Percentiles rank a stretch among this genome's conserved stretches.
These are phyloP conservation scores for Lytechinus pictus DNA, from an alignment of 35 echinoderm and acorn worm genomes.

Conservation along the genomic window DNA sequence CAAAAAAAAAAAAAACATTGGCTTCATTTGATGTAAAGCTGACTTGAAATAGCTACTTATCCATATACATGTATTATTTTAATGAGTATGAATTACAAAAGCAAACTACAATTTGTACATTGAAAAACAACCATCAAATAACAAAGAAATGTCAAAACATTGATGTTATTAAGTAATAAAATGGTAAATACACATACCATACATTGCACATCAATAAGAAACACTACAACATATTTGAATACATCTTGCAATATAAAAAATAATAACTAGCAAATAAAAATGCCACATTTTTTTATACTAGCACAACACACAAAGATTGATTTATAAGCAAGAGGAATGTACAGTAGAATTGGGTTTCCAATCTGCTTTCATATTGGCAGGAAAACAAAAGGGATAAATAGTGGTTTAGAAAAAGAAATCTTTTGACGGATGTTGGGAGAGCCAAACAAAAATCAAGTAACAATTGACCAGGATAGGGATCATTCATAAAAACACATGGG, in stretches of 20 bases:
- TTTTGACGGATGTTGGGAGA: no score
- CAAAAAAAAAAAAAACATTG: no score
- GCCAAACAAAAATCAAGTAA: no score
- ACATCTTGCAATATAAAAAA: background rate
- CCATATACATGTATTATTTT: background rate
- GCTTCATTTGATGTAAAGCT: no score
- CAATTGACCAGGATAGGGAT: no score
- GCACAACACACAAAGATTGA: background rate
- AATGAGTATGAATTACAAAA: background rate
- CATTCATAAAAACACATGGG: no score
- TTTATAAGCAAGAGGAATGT: background rate
- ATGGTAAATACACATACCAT: slow-evolving; percentile 5
- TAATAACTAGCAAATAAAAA: background rate
- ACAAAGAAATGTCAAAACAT: background rate
- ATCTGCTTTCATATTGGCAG: background rate
- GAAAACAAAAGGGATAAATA: no score
- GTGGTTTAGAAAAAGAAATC: no score
- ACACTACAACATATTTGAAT: background rate
- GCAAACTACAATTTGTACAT: background rate
- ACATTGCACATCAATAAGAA: background rate
- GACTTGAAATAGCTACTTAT: no score
- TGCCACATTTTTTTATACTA: background rate
- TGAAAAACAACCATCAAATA: background rate
- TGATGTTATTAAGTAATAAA: background rate
- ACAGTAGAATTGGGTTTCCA: background rate